Conservation (phyloP, 2,888 invertebrate genomes). For the Campoplex capitator region DNA sequence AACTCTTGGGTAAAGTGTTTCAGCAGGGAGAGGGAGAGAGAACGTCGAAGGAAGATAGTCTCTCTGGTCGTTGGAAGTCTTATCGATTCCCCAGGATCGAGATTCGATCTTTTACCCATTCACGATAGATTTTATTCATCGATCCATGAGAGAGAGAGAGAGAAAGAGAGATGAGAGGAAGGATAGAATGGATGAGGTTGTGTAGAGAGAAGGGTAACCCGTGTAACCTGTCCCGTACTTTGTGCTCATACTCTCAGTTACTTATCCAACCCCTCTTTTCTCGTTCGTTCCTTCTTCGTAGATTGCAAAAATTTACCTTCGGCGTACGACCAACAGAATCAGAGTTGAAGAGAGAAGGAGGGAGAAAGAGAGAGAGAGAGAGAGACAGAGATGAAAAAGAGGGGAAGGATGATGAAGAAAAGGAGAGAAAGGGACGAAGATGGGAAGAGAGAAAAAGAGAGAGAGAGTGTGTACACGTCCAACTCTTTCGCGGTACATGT, state of each 20-base stretch:
- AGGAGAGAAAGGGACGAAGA: too few relatives aligned
- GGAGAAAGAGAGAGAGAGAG: conserved; percentile 10
- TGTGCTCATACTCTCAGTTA: conserved; percentile 49
- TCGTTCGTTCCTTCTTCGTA: neutral
- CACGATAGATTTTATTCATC: conserved; percentile 69
- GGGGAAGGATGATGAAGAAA: too few relatives aligned
- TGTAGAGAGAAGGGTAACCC: conserved; percentile 62
- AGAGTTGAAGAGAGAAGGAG: conserved; percentile 46
- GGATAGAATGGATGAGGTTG: conserved; percentile 49
- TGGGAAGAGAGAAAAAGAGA: neutral
- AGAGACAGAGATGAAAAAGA: neutral
- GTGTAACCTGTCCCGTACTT: conserved; percentile 70
- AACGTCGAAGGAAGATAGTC: conserved; percentile 4
- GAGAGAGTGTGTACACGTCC: neutral
- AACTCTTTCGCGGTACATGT: conserved; percentile 18
- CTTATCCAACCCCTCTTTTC: conserved; percentile 24
- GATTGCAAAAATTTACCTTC: conserved; percentile 15
- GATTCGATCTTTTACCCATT: conserved; percentile 69
- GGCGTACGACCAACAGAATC: conserved; percentile 25
- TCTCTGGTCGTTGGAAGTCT: conserved; percentile 37
- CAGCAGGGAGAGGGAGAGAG: conserved; percentile 6
- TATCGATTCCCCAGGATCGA: conserved; percentile 61
- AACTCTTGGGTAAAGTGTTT: conserved; percentile 50
- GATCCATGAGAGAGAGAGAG: conserved; percentile 22
- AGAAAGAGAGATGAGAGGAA: conserved; percentile 25